Percentiles rank a stretch among this genome's conserved stretches.
Evolutionary conservation across 2,797 vertebrate genomes (phyloP).

Genomic region (Alauda arvensis): DNA sequence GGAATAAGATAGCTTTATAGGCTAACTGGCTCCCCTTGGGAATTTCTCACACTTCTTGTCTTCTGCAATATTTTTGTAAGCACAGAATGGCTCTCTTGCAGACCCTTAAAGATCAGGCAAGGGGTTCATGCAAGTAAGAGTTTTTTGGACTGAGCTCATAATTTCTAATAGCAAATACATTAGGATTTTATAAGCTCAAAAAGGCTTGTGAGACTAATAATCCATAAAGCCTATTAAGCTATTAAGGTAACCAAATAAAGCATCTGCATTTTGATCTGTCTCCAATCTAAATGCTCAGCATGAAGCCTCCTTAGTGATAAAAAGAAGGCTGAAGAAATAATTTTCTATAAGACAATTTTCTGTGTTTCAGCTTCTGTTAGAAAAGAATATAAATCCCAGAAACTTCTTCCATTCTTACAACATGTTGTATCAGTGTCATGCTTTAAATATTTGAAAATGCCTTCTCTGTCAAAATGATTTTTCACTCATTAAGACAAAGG

Average conservation of each 20-base stretch:
- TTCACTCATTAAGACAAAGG: background rate
- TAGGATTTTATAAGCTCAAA: conserved; percentile 42
- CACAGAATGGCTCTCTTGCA: accelerated
- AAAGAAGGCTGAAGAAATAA: background rate
- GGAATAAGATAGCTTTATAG: background rate
- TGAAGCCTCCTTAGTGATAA: background rate
- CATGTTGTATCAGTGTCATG: background rate
- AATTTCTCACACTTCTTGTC: background rate
- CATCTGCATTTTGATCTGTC: conserved; percentile 50
- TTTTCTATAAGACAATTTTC: background rate
- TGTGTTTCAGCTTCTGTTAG: background rate
- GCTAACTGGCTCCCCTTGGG: background rate
- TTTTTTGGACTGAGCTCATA: conserved; percentile 8
- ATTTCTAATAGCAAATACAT: conserved; percentile 44
- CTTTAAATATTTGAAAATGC: background rate
- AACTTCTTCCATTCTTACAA: background rate
- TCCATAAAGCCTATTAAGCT: conserved; percentile 57
- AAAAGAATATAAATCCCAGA: background rate
- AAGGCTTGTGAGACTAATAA: conserved; percentile 56
- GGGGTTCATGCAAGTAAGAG: background rate
- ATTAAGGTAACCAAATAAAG: conserved; percentile 63
- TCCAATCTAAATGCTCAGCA: conserved; percentile 18
- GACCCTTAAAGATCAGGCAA: background rate
- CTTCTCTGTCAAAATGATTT: background rate
- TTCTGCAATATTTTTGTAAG: background rate